Conservation (phyloP, 2,113 vertebrate genomes). For the Falcunculus frontatus region DNA sequence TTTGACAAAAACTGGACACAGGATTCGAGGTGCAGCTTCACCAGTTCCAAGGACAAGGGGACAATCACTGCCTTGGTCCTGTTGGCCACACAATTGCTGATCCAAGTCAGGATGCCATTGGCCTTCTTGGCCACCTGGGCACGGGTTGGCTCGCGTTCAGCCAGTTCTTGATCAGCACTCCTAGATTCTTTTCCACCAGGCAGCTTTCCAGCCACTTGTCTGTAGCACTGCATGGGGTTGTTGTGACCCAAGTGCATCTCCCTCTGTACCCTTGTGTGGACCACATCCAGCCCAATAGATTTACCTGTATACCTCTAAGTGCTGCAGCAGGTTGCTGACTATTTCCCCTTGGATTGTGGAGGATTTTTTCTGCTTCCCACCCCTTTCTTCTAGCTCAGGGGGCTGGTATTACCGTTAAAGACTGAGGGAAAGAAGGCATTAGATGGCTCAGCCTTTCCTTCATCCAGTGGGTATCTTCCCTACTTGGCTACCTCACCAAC, state of each 20-base stretch:
- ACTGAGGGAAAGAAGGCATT: neutral
- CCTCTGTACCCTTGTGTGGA: neutral
- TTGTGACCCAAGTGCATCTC: neutral
- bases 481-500: neutral
- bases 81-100: too few relatives aligned
- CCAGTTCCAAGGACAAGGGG: neutral
- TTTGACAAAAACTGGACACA: neutral
- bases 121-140: neutral
- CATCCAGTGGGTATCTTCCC: neutral
- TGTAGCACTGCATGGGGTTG: neutral
- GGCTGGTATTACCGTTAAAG: neutral
- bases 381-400: neutral
- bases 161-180: rapidly evolving
- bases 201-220: neutral
- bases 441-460: neutral
- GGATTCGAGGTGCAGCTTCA: too few relatives aligned
- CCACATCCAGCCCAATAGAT: neutral
- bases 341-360: neutral
- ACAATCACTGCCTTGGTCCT: neutral
- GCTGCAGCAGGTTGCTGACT: neutral
- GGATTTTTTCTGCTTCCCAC: neutral
- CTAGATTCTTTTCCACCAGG: neutral
- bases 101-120: neutral
- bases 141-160: rapidly evolving
- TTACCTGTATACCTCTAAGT: too few relatives aligned